These are phyloP conservation scores for Spizaetus ornatus DNA, from an alignment of 2,113 vertebrate genomes.

Conservation along the genomic window DNA sequence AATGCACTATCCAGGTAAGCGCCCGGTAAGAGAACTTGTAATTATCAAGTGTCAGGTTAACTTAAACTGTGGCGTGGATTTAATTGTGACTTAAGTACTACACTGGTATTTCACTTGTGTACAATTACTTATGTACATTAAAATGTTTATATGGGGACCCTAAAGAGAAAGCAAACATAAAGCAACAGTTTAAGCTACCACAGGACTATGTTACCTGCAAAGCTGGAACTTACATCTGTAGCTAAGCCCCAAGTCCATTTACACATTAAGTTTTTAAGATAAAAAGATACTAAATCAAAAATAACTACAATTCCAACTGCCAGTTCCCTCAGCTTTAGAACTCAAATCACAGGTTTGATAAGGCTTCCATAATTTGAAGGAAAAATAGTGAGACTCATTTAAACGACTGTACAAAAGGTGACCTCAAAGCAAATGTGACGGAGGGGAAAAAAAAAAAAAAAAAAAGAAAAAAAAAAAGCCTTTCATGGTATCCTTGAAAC, in stretches of 20 bases:
- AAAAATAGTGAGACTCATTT: not conserved
- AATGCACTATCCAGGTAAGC: not conserved
- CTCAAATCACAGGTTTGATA: not conserved
- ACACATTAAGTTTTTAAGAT: not conserved
- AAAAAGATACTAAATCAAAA: not conserved
- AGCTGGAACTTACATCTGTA: not conserved
- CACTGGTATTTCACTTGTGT: not conserved
- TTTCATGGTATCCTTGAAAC: conserved; percentile 15
- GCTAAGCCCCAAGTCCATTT: not conserved
- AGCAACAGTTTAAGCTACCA: not conserved
- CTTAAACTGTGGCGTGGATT: not conserved
- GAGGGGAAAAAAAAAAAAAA: not conserved
- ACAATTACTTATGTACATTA: not conserved
- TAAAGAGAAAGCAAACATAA: not conserved
- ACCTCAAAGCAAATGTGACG: not conserved
- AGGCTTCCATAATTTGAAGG: not conserved
- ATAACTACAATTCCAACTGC: not conserved
- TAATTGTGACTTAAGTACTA: not conserved
- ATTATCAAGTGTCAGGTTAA: not conserved
- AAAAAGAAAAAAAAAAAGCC: not conserved
- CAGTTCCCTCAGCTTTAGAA: not conserved
- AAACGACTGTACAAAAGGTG: not conserved
- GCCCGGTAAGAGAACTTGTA: not conserved
- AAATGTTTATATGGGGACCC: not conserved
- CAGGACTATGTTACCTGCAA: rapidly evolving